Percentiles rank a stretch among this genome's conserved stretches.
Conservation (phyloP, 2,888 invertebrate genomes). For the Apamea crenata region DNA sequence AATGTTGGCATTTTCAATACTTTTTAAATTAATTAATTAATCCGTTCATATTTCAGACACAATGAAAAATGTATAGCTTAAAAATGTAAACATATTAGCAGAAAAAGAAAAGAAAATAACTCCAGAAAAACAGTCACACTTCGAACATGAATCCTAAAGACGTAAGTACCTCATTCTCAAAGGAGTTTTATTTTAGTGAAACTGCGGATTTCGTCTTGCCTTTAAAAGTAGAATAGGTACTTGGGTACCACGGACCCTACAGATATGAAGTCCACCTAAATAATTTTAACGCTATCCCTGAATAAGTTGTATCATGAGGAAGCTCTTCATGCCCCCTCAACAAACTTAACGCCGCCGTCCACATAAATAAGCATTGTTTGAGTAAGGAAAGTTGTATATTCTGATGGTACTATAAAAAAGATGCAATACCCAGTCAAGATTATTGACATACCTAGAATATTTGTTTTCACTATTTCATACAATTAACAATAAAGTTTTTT, state of each 20-base stretch:
- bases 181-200: neutral
- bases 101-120: neutral
- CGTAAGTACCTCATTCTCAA: slow-evolving; percentile 43
- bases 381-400: neutral
- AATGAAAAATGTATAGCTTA: slow-evolving; percentile 42
- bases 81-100: slow-evolving; percentile 19
- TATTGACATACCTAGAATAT: neutral
- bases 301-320: neutral
- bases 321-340: neutral
- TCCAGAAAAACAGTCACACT: slow-evolving; percentile 6
- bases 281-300: neutral
- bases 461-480: neutral
- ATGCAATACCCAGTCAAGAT: neutral
- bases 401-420: neutral
- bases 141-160: slow-evolving; percentile 47
- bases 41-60: slow-evolving; percentile 12
- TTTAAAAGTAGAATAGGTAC: neutral
- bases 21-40: neutral
- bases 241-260: neutral
- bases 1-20: slow-evolving; percentile 5
- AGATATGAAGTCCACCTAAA: neutral
- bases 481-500: neutral
- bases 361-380: neutral
- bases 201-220: neutral
- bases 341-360: neutral